Percentiles rank a stretch among this genome's conserved stretches.
Evolutionary conservation across 2,113 vertebrate species (phyloP).

Genomic region (Craseonycteris thonglongyai): DNA sequence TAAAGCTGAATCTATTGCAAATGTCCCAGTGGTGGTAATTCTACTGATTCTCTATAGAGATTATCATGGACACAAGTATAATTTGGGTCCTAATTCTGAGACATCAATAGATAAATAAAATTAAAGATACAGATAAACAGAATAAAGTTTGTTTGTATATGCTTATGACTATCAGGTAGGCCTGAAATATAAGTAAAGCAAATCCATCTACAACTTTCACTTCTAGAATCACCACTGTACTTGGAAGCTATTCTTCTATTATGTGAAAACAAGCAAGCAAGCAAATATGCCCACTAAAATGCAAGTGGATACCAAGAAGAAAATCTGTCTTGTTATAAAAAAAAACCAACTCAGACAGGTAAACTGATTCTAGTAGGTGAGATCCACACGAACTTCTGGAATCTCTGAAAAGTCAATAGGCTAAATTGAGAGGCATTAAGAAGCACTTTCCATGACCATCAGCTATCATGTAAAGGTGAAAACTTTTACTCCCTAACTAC

Average conservation of each 20-base stretch:
- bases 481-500: not conserved
- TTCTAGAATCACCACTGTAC: not conserved
- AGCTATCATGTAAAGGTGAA: not conserved
- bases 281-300: not conserved
- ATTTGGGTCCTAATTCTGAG: not conserved
- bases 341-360: not conserved
- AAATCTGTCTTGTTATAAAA: not conserved
- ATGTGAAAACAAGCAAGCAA: not conserved
- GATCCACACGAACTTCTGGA: not conserved
- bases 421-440: not conserved
- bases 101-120: not conserved
- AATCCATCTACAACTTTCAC: not conserved
- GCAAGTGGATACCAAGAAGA: not conserved
- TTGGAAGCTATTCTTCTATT: not conserved
- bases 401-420: not conserved
- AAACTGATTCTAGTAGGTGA: not conserved
- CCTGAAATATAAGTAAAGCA: not conserved
- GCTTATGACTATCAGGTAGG: not conserved
- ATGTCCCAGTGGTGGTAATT: not conserved
- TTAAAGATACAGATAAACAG: not conserved
- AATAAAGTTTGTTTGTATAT: not conserved
- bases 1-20: not conserved
- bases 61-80: not conserved
- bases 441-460: not conserved
- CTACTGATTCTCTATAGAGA: not conserved